These are phyloP conservation scores for Myiozetetes cayanensis DNA, from an alignment of 2,113 vertebrate genomes.

Conservation along the genomic window DNA sequence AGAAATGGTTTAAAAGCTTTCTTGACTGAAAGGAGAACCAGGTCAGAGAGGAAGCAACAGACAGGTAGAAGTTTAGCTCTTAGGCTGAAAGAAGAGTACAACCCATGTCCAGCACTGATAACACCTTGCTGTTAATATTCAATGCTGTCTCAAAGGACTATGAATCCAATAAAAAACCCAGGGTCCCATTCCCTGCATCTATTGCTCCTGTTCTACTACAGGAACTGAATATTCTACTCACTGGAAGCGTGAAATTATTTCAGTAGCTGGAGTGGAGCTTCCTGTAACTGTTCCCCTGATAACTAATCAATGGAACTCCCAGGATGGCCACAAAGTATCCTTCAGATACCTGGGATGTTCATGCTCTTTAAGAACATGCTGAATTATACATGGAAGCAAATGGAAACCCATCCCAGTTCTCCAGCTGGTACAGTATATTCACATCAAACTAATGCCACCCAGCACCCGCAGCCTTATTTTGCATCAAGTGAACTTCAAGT, in stretches of 20 bases:
- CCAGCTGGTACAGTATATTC: background rate
- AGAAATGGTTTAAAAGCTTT: background rate
- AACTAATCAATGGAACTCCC: slow-evolving; percentile 6
- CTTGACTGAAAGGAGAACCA: background rate
- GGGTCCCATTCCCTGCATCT: background rate
- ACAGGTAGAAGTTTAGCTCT: background rate
- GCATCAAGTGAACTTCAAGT: background rate
- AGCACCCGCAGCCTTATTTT: background rate
- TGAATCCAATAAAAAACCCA: background rate
- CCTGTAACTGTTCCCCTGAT: background rate
- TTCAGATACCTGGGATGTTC: background rate
- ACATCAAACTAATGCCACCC: background rate
- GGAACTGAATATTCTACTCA: background rate
- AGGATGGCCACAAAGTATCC: background rate
- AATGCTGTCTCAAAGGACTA: background rate
- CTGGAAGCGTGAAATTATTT: background rate
- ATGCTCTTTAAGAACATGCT: background rate
- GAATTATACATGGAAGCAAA: slow-evolving; percentile 44
- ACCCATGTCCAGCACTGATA: background rate
- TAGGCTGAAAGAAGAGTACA: background rate
- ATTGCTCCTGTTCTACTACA: background rate
- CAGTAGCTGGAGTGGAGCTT: background rate
- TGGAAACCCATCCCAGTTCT: background rate
- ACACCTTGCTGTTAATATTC: background rate
- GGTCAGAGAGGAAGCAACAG: background rate